phyloP scores from a whole-genome alignment of 1,140 invertebrate genomes.

The Gerris buenoi region DNA sequence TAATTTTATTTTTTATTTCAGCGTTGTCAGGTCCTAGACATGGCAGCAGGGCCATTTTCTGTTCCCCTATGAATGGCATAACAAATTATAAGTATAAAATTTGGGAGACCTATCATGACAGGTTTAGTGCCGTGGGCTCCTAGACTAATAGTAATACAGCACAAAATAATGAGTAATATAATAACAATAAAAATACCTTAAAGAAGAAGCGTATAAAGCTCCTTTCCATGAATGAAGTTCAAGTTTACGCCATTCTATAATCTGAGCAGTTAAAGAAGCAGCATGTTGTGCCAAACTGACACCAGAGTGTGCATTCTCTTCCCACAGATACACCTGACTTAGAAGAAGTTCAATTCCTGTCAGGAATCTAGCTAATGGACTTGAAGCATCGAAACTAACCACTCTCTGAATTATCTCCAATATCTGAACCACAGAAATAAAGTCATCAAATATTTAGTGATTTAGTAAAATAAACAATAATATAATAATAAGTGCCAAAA shows the following conservation, averaged over 20 bases:
- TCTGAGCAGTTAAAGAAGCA: slow-evolving; percentile 53
- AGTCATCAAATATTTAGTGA: no score
- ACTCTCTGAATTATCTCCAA: slow-evolving; percentile 39
- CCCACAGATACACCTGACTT: slow-evolving; percentile 75
- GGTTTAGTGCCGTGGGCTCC: no score
- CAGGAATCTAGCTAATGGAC: slow-evolving; percentile 72
- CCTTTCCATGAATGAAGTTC: slow-evolving; percentile 79
- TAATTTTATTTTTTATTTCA: no score
- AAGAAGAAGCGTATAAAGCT: slow-evolving; percentile 41
- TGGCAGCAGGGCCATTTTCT: no score
- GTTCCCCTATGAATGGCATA: no score
- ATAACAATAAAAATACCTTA: slow-evolving; percentile 4
- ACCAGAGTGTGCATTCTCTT: slow-evolving; percentile 70
- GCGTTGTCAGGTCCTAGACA: no score
- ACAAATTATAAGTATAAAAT: no score
- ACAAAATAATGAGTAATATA: background rate
- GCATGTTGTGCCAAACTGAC: slow-evolving; percentile 64
- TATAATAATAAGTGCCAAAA: no score
- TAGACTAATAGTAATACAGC: no score
- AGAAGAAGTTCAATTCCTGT: slow-evolving; percentile 80
- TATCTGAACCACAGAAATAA: no score
- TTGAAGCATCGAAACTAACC: slow-evolving; percentile 57
- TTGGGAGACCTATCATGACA: no score
- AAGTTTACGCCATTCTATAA: slow-evolving; percentile 80
- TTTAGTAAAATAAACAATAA: no score